phyloP scores from a whole-genome alignment of 2,888 invertebrate species.

The Andrena bucephala region DNA sequence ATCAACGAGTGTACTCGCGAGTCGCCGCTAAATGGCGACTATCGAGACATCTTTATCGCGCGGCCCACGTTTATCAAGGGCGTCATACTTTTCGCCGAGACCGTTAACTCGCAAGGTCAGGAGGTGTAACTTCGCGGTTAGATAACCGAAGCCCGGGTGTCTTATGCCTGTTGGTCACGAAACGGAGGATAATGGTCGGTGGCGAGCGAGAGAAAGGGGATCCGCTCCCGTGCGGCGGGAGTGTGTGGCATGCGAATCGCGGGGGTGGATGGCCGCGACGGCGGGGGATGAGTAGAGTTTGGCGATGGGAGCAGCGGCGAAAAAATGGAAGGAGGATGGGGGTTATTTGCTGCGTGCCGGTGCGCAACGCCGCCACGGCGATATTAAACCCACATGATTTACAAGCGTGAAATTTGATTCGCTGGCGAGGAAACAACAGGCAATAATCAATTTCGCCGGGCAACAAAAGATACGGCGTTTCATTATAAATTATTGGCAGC shows the following conservation, averaged over 20 bases:
- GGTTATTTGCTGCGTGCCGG: constrained; percentile 66
- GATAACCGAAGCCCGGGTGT: constrained; percentile 49
- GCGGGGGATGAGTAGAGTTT: constrained; percentile 18
- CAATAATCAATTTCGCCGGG: constrained; percentile 73
- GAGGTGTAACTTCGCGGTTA: constrained; percentile 43
- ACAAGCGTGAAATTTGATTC: constrained; percentile 77
- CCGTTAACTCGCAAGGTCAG: constrained; percentile 65
- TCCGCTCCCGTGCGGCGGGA: not conserved
- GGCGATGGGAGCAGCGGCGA: constrained; percentile 31
- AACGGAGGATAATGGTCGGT: constrained; percentile 46
- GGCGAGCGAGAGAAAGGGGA: not conserved
- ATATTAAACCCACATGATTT: constrained; percentile 75
- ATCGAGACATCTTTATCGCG: constrained; percentile 51
- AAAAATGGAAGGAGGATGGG: constrained; percentile 28
- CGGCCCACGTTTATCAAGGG: constrained; percentile 43
- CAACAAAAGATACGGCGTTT: constrained; percentile 69
- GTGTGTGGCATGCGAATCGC: not conserved
- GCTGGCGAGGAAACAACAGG: constrained; percentile 73
- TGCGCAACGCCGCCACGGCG: constrained; percentile 60
- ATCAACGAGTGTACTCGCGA: constrained; percentile 2
- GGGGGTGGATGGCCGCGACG: constrained; percentile 25
- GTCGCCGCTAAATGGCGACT: not conserved
- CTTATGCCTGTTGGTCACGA: constrained; percentile 65
- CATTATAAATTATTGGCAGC: constrained; percentile 70
- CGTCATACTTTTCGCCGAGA: constrained; percentile 50